phyloP scores from a whole-genome alignment of 2,888 invertebrate genomes.

The Aromia moschata region DNA sequence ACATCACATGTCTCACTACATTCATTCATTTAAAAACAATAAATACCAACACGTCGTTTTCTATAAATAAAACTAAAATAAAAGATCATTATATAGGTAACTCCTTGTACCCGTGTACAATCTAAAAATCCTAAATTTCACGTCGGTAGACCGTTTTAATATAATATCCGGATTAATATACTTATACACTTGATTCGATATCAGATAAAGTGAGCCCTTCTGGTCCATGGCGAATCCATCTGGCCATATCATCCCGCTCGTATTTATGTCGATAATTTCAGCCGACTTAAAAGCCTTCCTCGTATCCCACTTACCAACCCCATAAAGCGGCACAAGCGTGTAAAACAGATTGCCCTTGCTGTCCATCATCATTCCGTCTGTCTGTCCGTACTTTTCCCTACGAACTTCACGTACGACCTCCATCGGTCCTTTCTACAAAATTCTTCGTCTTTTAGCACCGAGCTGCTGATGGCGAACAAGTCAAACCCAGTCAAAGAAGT shows the following conservation, averaged over 20 bases:
- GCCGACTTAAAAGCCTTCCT: slow-evolving; percentile 65
- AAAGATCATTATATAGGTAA: slow-evolving; percentile 44
- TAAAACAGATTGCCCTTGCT: slow-evolving; percentile 72
- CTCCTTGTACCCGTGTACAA: slow-evolving; percentile 46
- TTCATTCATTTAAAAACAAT: too few relatives aligned
- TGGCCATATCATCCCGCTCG: slow-evolving; percentile 74
- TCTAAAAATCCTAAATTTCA: slow-evolving; percentile 47
- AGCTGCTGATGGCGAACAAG: slow-evolving; percentile 71
- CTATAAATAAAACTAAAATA: too few relatives aligned
- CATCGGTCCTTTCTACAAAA: slow-evolving; percentile 53
- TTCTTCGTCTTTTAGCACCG: slow-evolving; percentile 68
- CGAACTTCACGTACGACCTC: slow-evolving; percentile 45
- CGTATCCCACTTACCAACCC: slow-evolving; percentile 76
- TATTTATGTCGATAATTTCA: slow-evolving; percentile 66
- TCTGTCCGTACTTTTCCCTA: slow-evolving; percentile 70
- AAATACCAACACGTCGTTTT: too few relatives aligned
- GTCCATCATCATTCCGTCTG: slow-evolving; percentile 77
- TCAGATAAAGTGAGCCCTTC: slow-evolving; percentile 70
- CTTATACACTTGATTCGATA: slow-evolving; percentile 64
- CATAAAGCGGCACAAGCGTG: slow-evolving; percentile 73
- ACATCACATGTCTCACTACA: too few relatives aligned
- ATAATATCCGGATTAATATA: slow-evolving; percentile 37
- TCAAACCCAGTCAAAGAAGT: slow-evolving; percentile 51
- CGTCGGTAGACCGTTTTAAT: slow-evolving; percentile 32
- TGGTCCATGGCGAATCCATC: slow-evolving; percentile 75